phyloP scores from a whole-genome alignment of 2,113 vertebrate species.

The Paedocypris sp. region DNA sequence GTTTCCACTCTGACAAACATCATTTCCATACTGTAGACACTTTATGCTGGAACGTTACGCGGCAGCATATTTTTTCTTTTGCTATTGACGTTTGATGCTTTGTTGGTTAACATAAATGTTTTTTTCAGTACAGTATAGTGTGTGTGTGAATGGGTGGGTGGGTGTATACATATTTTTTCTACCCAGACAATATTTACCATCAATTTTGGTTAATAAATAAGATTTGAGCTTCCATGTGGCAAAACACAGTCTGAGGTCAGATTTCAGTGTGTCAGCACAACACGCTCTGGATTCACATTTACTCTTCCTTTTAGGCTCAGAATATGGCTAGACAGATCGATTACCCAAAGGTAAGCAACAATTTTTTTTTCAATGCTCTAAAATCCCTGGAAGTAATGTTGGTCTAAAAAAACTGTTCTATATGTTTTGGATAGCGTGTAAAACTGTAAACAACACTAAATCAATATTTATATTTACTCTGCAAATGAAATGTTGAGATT shows the following conservation, averaged over 20 bases:
- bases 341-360: slow-evolving; percentile 75
- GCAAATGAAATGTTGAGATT: not conserved
- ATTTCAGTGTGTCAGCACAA: not conserved
- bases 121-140: too few relatives aligned
- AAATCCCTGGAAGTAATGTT: too few relatives aligned
- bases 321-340: slow-evolving; percentile 66
- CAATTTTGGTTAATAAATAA: not conserved
- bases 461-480: not conserved
- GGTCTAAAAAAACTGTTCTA: too few relatives aligned
- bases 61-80: too few relatives aligned
- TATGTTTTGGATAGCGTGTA: too few relatives aligned
- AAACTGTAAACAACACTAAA: not conserved
- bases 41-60: too few relatives aligned
- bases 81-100: too few relatives aligned
- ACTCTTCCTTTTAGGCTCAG: slow-evolving; percentile 63
- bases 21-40: too few relatives aligned
- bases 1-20: too few relatives aligned
- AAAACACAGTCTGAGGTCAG: not conserved
- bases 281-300: not conserved
- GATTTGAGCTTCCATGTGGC: not conserved
- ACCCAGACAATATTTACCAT: slow-evolving; percentile 3
- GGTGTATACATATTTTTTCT: not conserved
- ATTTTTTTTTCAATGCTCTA: not conserved
- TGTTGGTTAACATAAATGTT: too few relatives aligned
- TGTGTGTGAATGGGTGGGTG: too few relatives aligned